Conservation (phyloP, 2,113 vertebrate species). For the Condylura cristata region DNA sequence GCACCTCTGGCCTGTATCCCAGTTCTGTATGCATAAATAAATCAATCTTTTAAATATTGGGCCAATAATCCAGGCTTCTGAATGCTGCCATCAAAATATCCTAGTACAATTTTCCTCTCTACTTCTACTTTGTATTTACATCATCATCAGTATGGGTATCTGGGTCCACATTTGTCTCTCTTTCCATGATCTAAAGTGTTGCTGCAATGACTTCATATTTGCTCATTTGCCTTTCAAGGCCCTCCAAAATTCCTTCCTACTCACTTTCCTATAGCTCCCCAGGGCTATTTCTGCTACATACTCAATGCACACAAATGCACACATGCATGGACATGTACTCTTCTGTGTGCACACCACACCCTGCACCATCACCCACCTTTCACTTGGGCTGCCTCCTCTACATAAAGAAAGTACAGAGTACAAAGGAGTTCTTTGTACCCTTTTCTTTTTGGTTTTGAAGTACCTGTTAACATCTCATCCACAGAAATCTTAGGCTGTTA, state of each 20-base stretch:
- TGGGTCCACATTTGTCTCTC: not conserved
- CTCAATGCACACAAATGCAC: accelerated
- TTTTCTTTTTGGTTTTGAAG: not conserved
- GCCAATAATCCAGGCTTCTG: not conserved
- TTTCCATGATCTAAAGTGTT: not conserved
- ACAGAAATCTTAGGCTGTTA: not conserved
- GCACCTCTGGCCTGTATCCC: too few species aligned
- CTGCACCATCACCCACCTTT: not conserved
- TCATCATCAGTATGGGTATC: not conserved
- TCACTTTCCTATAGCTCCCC: not conserved
- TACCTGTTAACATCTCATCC: not conserved
- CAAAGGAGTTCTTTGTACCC: not conserved
- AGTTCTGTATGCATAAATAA: too few species aligned
- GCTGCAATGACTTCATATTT: not conserved
- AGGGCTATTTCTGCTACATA: not conserved
- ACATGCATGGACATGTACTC: not conserved
- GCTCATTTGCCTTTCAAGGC: not conserved
- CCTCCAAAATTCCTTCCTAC: not conserved
- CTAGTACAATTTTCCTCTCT: not conserved
- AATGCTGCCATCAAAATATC: not conserved
- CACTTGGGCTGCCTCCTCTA: not conserved
- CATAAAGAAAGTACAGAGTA: too few species aligned
- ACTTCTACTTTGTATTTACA: not conserved
- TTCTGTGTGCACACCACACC: accelerated
- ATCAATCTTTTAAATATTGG: too few species aligned